Evolutionary conservation across 2,888 invertebrate genomes (phyloP), one percentile per base, ranked within the genome.

Genomic region (Drosophila neotestacea): DNA sequence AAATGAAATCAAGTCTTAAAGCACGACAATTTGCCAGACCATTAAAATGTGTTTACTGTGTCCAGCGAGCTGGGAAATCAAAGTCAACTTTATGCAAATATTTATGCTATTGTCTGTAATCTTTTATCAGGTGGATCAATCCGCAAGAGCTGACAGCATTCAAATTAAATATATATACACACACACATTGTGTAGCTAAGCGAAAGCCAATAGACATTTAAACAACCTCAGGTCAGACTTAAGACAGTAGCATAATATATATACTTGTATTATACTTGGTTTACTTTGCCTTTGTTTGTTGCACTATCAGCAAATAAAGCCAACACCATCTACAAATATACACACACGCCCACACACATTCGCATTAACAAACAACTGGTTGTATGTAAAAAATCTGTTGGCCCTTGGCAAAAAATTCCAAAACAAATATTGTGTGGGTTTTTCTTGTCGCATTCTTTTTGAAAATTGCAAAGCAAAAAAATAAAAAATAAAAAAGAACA

Each of bases 281-380:
- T 76, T 71, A 58, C 62, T 38, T 47, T 32, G 59, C 38, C 51
- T 59, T 67, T 73, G 68, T 64, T 70, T 64, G 69, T 71, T 73
- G 74, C 69, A 78, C 79, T 75, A 72, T 72, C 79, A 70, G 72
- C 79, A 78, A 78, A 78, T 78, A 78, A 56, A 66, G 71, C 32
- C 78, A 60, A 68, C 73, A 77, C 62, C 64, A 74, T 65, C 55
- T 64, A 41, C 59, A 67, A 75, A 63, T 54, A 66, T 9, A 71
- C 46, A 44, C 46, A 64, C 51, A 51, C 36, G 44, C 36, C 47
- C 34, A 62, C 42, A 48, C 44, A 65, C 58, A 50, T 27, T 5
- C 13, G 16, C 27, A 51, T 16, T 39, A 36, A 13, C 58, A 58
- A 41, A 46, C 38, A 48, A 48, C 56, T 32, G 55, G 55, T 63